These are phyloP conservation scores for Rhyacichthys aspro DNA, from an alignment of 2,797 vertebrate genomes.

Conservation along the genomic window DNA sequence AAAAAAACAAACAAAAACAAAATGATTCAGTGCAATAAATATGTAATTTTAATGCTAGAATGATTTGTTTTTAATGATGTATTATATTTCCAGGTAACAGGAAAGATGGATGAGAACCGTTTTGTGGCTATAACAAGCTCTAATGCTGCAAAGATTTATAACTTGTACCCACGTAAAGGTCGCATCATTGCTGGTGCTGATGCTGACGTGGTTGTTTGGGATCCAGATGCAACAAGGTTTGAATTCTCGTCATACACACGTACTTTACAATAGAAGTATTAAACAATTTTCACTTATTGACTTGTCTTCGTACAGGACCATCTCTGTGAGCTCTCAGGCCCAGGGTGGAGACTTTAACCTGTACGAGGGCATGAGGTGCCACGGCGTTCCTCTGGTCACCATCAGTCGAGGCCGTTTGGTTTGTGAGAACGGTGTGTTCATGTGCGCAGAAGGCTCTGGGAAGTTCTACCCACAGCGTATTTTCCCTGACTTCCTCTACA, in stretches of 20 bases:
- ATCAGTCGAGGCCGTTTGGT: constrained; percentile 94
- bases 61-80: neutral
- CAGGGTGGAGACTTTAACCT: constrained; percentile 96
- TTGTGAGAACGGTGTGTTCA: constrained; percentile 95
- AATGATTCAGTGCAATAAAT: neutral
- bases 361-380: constrained; percentile 94
- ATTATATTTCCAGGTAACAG: constrained; percentile 85
- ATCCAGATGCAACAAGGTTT: constrained; percentile 92
- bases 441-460: constrained; percentile 94
- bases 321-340: constrained; percentile 91
- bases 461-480: constrained; percentile 94
- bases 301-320: constrained; percentile 78
- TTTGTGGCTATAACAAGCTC: constrained; percentile 98
- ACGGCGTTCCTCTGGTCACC: constrained; percentile 93
- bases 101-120: constrained; percentile 98
- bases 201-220: constrained; percentile 95
- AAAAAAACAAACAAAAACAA: neutral
- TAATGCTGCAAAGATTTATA: constrained; percentile 97
- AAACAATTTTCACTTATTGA: neutral
- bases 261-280: neutral
- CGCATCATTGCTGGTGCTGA: constrained; percentile 94
- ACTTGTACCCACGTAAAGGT: constrained; percentile 96
- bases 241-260: neutral
- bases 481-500: constrained; percentile 95
- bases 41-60: too few species aligned